These are phyloP conservation scores for Himalopsyche phryganea DNA, from an alignment of 1,140 invertebrate genomes.

Conservation along the genomic window DNA sequence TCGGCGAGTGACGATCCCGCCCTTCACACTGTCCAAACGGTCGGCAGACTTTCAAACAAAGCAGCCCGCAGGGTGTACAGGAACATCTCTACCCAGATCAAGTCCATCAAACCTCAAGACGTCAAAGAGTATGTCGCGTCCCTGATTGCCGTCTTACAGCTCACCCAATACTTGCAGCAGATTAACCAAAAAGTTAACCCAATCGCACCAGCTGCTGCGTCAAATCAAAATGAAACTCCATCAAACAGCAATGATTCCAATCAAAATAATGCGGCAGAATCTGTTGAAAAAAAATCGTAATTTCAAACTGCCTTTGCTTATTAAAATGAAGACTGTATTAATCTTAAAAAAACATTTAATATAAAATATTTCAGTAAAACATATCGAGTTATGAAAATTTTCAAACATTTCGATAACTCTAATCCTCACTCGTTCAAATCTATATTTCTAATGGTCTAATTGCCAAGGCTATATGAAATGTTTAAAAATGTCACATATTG, in stretches of 20 bases:
- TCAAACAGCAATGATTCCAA: neutral
- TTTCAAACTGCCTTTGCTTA: too few relatives aligned
- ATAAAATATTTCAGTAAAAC: too few relatives aligned
- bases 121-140: constrained; percentile 60
- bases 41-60: constrained; percentile 66
- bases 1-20: constrained; percentile 61
- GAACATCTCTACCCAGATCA: constrained; percentile 58
- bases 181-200: constrained; percentile 41
- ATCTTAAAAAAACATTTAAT: too few relatives aligned
- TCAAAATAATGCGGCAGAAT: too few relatives aligned
- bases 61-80: constrained; percentile 63
- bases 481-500: too few relatives aligned
- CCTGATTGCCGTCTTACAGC: constrained; percentile 59
- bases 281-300: too few relatives aligned
- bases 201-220: constrained; percentile 5
- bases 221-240: neutral
- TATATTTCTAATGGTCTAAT: too few relatives aligned
- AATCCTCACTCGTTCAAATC: too few relatives aligned
- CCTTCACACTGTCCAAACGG: constrained; percentile 65
- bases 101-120: constrained; percentile 55
- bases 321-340: too few relatives aligned
- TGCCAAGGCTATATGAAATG: too few relatives aligned
- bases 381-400: too few relatives aligned
- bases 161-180: constrained; percentile 55
- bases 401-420: too few relatives aligned